These are phyloP conservation scores for Rhopilema esculentum DNA, from an alignment of 30 jellyfish, hydroid and myxozoan species.

Conservation along the genomic window DNA sequence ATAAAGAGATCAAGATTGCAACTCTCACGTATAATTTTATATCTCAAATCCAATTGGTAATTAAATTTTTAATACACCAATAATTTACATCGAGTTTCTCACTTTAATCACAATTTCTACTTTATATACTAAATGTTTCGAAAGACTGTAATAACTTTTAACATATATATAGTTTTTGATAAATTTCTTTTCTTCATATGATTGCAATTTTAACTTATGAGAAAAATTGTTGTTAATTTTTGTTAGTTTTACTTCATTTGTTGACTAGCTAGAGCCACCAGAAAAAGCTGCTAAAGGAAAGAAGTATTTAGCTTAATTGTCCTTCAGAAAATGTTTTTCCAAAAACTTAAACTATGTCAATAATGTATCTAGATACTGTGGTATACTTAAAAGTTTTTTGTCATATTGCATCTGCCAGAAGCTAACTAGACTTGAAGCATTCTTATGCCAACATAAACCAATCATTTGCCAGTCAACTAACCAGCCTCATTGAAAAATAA, in stretches of 20 bases:
- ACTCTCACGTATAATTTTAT: neutral
- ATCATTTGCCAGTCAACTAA: neutral
- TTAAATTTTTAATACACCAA: neutral
- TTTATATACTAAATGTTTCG: neutral
- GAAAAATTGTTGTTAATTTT: neutral
- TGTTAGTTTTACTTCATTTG: neutral
- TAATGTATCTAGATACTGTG: neutral
- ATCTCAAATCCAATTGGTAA: neutral
- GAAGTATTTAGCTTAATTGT: neutral
- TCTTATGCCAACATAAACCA: conserved; percentile 61
- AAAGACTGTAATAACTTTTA: neutral
- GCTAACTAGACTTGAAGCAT: conserved; percentile 81
- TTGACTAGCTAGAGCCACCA: neutral
- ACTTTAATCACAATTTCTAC: neutral
- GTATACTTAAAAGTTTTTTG: neutral
- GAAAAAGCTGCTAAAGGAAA: neutral
- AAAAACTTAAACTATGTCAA: neutral
- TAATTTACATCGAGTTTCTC: neutral
- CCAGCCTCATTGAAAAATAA: neutral
- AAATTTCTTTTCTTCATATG: neutral
- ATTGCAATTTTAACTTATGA: neutral
- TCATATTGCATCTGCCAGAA: neutral
- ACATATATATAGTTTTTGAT: neutral
- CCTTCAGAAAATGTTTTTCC: neutral
- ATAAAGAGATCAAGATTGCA: neutral